Percentiles rank a stretch among this genome's conserved stretches.
Evolutionary conservation across 2,797 vertebrate genomes (phyloP).

Genomic region (Setipinna tenuifilis): DNA sequence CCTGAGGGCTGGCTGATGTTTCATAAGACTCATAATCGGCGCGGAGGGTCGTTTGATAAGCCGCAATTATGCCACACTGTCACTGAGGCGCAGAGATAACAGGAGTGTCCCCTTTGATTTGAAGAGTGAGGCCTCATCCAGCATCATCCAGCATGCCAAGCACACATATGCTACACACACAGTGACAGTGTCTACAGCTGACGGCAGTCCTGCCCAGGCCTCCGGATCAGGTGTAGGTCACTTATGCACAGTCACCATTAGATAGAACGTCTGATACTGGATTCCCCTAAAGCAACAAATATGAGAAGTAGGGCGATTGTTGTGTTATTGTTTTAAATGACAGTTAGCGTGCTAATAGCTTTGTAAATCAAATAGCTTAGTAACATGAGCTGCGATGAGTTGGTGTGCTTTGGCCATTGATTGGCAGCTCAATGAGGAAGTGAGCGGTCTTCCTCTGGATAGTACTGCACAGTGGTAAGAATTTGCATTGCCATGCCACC

Average conservation of each 20-base stretch:
- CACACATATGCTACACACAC: neutral
- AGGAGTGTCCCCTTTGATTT: neutral
- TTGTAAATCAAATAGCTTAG: neutral
- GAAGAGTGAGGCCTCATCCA: neutral
- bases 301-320: neutral
- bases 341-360: neutral
- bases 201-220: too few relatives aligned
- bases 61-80: conserved; percentile 27
- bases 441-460: conserved; percentile 22
- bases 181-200: too few relatives aligned
- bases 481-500: conserved; percentile 55
- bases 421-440: conserved; percentile 41
- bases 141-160: neutral
- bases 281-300: too few relatives aligned
- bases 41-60: conserved; percentile 28
- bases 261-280: too few relatives aligned
- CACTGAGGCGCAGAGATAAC: neutral
- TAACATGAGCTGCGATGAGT: neutral
- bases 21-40: conserved; percentile 28
- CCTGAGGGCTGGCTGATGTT: neutral
- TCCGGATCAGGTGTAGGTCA: too few relatives aligned
- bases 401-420: neutral
- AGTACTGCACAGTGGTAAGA: conserved; percentile 28
- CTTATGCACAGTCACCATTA: too few relatives aligned
- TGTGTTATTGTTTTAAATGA: neutral